A percentile compares a stretch with the other conserved stretches of the same genome.
Conservation (phyloP, 1,140 invertebrate genomes). For the Lithobius niger region DNA sequence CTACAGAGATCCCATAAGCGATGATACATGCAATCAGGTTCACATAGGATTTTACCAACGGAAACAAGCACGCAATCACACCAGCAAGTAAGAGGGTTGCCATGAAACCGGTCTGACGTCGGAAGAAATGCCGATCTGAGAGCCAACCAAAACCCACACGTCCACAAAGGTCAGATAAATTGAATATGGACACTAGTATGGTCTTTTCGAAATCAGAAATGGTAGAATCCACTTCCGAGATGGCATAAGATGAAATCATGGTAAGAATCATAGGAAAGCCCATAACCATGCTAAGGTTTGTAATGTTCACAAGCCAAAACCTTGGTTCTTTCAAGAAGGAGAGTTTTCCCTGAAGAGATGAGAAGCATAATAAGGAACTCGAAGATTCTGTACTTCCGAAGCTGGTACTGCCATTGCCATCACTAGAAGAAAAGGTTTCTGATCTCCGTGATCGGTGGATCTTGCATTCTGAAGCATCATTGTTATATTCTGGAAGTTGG, state of each 20-base stretch:
- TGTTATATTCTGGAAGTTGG: too few species aligned
- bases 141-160: not conserved
- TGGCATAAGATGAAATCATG: not conserved
- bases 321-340: not conserved
- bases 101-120: not conserved
- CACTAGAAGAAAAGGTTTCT: too few species aligned
- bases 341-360: not conserved
- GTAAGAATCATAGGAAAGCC: constrained; percentile 1
- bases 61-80: not conserved
- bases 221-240: not conserved
- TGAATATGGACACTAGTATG: not conserved
- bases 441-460: too few species aligned
- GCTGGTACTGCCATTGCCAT: too few species aligned
- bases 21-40: not conserved
- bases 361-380: too few species aligned
- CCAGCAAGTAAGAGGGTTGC: not conserved
- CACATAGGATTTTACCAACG: not conserved
- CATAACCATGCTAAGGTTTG: not conserved
- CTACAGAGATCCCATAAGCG: not conserved
- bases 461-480: too few species aligned
- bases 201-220: not conserved
- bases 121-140: not conserved
- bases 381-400: too few species aligned
- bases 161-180: not conserved
- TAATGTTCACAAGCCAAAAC: not conserved